Base-by-base conservation (phyloP, 2,888 invertebrate species). In the Resseliella maxima region DNA sequence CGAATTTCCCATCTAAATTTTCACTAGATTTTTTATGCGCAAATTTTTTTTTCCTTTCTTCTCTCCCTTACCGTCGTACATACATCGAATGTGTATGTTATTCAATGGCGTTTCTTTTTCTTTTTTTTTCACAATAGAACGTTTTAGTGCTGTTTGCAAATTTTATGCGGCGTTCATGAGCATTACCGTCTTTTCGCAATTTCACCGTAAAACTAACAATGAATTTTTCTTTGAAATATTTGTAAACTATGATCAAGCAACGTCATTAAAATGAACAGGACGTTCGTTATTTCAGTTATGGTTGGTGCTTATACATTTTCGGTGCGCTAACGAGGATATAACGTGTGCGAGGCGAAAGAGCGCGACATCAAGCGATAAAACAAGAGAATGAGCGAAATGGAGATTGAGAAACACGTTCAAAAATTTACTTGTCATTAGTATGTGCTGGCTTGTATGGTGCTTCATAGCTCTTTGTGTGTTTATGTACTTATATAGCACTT, bases 211-310 rank as follows among this genome's bases (percentile, higher is more conserved):
- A 27, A 72, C 72, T 31, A 72, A 72, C 72, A 72, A 72, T 72
- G 31, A 27, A 31, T 72, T 72, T 72, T 72, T n/a, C 31, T 59
- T 27, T 72, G 27, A 72, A 72, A 72, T 72, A 72, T 72, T 72
- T 72, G 72, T 72, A 72, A 72, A 72, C 72, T 72, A 72, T 72
- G 72, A 72, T 72, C 72, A 72, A 35, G 72, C 72, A 31, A n/a
- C 31, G 35, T 72, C 72, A 72, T 72, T 72, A 35, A 72, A 72
- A 35, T 72, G 72, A 72, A 72, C 72, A 72, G 72, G 72, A 72
- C 72, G n/a, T 72, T 72, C n/a, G 72, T 72, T 72, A 72, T 72
- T 72, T 72, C 35, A 72, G 72, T 35, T 72, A 72, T 72, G 35
- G 72, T 18, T n/a, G 27, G 72, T 21, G 50, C 50, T 27, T 59